These are phyloP conservation scores for Meloidogyne exigua DNA, from an alignment of 1,140 invertebrate species.

Conservation along the genomic window DNA sequence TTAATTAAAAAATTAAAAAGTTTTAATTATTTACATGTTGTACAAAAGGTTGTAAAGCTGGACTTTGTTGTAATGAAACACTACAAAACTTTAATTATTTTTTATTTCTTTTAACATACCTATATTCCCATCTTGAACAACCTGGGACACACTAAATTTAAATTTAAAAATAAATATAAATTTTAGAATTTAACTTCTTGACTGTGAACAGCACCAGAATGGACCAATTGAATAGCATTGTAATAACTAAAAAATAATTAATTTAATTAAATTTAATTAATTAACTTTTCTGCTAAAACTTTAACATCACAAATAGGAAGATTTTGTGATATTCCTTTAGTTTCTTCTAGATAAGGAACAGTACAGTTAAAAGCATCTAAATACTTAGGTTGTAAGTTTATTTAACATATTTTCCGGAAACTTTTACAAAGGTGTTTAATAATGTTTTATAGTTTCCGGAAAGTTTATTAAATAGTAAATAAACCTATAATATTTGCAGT, in stretches of 20 bases:
- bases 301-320: not conserved
- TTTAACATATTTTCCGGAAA: no score
- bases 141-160: slow-evolving; percentile 55
- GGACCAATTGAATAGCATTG: slow-evolving; percentile 56
- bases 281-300: not conserved
- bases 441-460: no score
- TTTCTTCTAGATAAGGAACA: not conserved
- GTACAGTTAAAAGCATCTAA: not conserved
- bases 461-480: not conserved
- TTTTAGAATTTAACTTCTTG: slow-evolving; percentile 40
- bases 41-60: slow-evolving; percentile 44
- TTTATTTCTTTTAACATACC: not conserved
- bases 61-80: slow-evolving; percentile 53
- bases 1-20: not conserved
- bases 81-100: slow-evolving; percentile 9
- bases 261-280: not conserved
- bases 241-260: slow-evolving; percentile 35
- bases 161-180: slow-evolving; percentile 10
- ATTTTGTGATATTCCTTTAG: not conserved
- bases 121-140: slow-evolving; percentile 59
- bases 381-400: no score
- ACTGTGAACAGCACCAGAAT: slow-evolving; percentile 51
- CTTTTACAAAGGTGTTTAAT: no score
- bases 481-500: not conserved
- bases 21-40: slow-evolving; percentile 34